These are phyloP conservation scores for Ramazzottius varieornatus DNA, from an alignment of 2,888 invertebrate genomes.

Conservation along the genomic window DNA sequence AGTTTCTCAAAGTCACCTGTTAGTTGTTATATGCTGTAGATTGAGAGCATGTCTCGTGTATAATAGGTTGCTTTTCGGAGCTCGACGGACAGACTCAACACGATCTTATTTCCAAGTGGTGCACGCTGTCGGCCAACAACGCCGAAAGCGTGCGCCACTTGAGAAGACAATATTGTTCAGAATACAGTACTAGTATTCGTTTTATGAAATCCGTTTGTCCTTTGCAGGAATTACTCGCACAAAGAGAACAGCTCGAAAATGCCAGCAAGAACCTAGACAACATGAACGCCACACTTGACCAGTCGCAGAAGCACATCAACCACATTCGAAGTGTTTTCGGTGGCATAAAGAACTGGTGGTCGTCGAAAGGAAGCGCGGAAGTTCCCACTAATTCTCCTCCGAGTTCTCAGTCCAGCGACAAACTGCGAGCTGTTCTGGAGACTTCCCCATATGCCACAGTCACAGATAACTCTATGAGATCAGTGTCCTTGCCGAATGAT, in stretches of 20 bases:
- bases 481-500: not conserved
- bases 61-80: too few species aligned
- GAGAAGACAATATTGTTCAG: too few species aligned
- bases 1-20: too few species aligned
- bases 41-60: too few species aligned
- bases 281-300: slow-evolving; percentile 15
- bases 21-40: too few species aligned
- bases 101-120: too few species aligned
- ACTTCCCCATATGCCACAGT: not conserved
- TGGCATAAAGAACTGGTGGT: slow-evolving; percentile 27
- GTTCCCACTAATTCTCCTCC: not conserved
- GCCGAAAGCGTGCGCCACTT: too few species aligned
- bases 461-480: not conserved
- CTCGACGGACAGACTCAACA: too few species aligned
- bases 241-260: slow-evolving; percentile 17
- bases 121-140: too few species aligned
- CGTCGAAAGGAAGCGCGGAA: slow-evolving; percentile 10
- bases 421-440: not conserved
- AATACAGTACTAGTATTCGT: too few species aligned
- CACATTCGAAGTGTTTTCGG: slow-evolving; percentile 26
- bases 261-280: slow-evolving; percentile 17
- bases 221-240: slow-evolving; percentile 15
- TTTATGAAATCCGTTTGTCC: too few species aligned
- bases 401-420: not conserved
- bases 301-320: slow-evolving; percentile 19